These are phyloP conservation scores for Scomber colias DNA, from an alignment of 2,113 vertebrate species.

Conservation along the genomic window DNA sequence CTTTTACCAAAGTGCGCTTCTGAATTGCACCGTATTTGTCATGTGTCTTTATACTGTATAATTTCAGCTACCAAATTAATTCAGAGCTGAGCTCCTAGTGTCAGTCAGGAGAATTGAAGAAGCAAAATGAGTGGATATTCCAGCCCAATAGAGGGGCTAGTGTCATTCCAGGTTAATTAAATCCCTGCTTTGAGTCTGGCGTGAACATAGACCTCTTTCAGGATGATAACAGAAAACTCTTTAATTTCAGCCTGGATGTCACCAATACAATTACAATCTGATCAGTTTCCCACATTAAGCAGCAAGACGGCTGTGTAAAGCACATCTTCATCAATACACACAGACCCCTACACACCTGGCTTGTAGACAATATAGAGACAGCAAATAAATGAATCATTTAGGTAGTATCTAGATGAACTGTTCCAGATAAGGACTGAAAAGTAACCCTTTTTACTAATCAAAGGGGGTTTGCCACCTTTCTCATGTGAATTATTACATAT, in stretches of 20 bases:
- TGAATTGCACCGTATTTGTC: slow-evolving; percentile 73
- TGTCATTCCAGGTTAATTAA: slow-evolving; percentile 78
- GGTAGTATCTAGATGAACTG: background rate
- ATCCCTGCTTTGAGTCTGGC: slow-evolving; percentile 57
- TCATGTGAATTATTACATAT: slow-evolving; percentile 21
- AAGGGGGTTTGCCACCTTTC: slow-evolving; percentile 30
- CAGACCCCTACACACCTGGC: background rate
- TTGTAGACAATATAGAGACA: slow-evolving; percentile 2
- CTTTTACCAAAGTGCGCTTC: slow-evolving; percentile 30
- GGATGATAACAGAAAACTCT: slow-evolving; percentile 40
- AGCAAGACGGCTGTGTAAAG: background rate
- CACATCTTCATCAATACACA: slow-evolving; percentile 16
- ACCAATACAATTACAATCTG: slow-evolving; percentile 18
- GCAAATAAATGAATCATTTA: slow-evolving; percentile 6
- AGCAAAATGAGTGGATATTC: slow-evolving; percentile 73
- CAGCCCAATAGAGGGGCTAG: slow-evolving; percentile 56
- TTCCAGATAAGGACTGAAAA: background rate
- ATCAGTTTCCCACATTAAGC: slow-evolving; percentile 32
- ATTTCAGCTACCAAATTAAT: slow-evolving; percentile 69
- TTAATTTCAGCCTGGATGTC: slow-evolving; percentile 13
- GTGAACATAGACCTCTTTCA: slow-evolving; percentile 52
- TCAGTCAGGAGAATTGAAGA: slow-evolving; percentile 61
- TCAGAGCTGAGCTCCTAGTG: slow-evolving; percentile 52
- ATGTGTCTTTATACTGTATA: slow-evolving; percentile 70
- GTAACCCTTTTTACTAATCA: slow-evolving; percentile 8